These are phyloP conservation scores for Luperina testacea DNA, from an alignment of 2,888 invertebrate genomes.

Conservation along the genomic window DNA sequence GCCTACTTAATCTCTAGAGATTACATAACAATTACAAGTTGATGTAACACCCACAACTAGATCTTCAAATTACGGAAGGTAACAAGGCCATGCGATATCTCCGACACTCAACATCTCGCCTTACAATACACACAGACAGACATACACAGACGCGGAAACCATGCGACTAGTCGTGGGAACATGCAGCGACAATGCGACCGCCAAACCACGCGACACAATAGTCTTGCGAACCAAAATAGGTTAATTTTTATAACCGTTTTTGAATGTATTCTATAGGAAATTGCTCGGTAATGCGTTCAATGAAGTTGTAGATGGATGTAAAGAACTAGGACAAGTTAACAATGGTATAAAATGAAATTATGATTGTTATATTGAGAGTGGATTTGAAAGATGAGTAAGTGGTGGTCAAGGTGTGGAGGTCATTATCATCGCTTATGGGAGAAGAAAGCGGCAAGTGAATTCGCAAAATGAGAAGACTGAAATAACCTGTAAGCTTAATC, in stretches of 20 bases:
- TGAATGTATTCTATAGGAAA: constrained; percentile 51
- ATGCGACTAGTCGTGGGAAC: constrained; percentile 64
- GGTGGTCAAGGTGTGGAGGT: constrained; percentile 25
- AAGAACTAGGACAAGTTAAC: constrained; percentile 36
- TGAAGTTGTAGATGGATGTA: constrained; percentile 31
- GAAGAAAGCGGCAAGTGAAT: constrained; percentile 12
- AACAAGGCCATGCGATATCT: constrained; percentile 52
- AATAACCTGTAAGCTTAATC: no score
- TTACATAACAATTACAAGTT: constrained; percentile 50
- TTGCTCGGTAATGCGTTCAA: constrained; percentile 48
- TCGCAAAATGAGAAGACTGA: neutral
- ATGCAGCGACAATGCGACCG: constrained; percentile 45
- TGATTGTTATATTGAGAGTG: constrained; percentile 26
- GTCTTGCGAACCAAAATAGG: constrained; percentile 50
- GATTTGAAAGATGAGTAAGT: constrained; percentile 9
- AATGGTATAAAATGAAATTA: constrained; percentile 37
- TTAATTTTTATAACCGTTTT: constrained; percentile 61
- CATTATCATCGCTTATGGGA: constrained; percentile 5
- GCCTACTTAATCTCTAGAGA: constrained; percentile 17
- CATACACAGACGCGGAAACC: constrained; percentile 35
- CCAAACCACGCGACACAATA: constrained; percentile 60
- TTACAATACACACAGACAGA: constrained; percentile 21
- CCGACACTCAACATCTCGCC: constrained; percentile 24
- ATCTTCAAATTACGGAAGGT: constrained; percentile 56
- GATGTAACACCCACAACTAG: constrained; percentile 49